Evolutionary conservation across 2,113 vertebrate genomes (phyloP), one percentile per base, ranked within the genome.

Genomic region (Formicarius rufipectus): DNA sequence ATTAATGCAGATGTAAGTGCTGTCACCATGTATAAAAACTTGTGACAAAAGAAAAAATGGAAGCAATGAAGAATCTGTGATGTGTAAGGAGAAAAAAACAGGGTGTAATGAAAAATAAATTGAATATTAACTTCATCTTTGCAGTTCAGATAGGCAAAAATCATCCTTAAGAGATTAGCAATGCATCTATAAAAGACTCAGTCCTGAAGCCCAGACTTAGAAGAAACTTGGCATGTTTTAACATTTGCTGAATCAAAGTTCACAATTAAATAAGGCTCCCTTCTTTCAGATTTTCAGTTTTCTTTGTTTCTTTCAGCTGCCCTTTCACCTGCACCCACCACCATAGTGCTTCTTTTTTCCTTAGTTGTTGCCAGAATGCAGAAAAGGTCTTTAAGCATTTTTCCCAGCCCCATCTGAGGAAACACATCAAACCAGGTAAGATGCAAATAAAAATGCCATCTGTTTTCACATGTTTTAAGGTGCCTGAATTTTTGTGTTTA

Each of bases 401-500:
- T 90, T 95, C 92, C 77, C 91, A 95, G 60, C 18, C 52, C 12
- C 12, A n/a, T 50, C 52, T 92, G 69, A 87, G 35, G n/a, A 77
- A 90, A 95, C 78, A 12, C 76, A 92, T 87, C 60, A 95, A 92
- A 93, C 47, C 47, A 28, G 84, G 77, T 49, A 42, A 77, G 60
- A 95, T 94, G 95, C 83, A 95, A 96, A 97, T 91, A 83, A 91
- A 94, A 92, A 80, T 83, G 33, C 63, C 84, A 68, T 90, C 67
- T 90, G 79, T 72, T 85, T 95, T 88, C 81, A 80, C 59, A 88
- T 73, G 63, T 60, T 92, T 78, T 77, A n/a, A 87, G 93, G 28
- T 50, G 40, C 12, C 25, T 74, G 50, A 47, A 2, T 33, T 84
- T 88, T 88, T 83, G 49, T 33, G 44, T 40, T 86, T 56, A 53